These are phyloP conservation scores for Lutjanus erythropterus DNA, from an alignment of 2,113 vertebrate species.

Conservation along the genomic window DNA sequence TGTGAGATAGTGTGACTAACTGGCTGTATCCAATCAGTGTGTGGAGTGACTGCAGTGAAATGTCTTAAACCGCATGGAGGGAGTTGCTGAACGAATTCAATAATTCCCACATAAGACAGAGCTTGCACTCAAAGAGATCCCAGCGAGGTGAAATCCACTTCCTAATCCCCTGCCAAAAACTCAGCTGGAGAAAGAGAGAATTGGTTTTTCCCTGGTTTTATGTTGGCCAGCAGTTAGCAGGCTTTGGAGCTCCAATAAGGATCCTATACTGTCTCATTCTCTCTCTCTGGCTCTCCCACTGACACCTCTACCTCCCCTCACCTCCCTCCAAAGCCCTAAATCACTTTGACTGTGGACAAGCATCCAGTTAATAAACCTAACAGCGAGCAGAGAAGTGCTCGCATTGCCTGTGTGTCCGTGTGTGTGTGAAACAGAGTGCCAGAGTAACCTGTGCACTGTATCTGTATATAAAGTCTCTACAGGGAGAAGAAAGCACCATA, in stretches of 20 bases:
- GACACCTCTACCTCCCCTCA: slow-evolving; percentile 24
- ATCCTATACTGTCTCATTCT: slow-evolving; percentile 21
- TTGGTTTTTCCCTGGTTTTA: slow-evolving; percentile 59
- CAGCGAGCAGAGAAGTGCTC: slow-evolving; percentile 35
- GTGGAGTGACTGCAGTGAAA: slow-evolving; percentile 54
- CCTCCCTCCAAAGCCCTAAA: slow-evolving; percentile 59
- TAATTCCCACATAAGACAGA: slow-evolving; percentile 71
- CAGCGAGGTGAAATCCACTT: slow-evolving; percentile 61
- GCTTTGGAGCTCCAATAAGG: slow-evolving; percentile 43
- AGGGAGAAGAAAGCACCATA: slow-evolving; percentile 6
- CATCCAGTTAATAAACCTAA: slow-evolving; percentile 68
- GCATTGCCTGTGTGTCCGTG: background rate
- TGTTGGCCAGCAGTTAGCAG: slow-evolving; percentile 42
- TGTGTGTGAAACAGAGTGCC: background rate
- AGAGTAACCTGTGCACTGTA: slow-evolving; percentile 42
- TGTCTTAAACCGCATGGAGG: slow-evolving; percentile 48
- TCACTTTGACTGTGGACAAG: slow-evolving; percentile 58
- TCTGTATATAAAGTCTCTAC: slow-evolving; percentile 21
- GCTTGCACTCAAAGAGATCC: slow-evolving; percentile 61
- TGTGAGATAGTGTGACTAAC: slow-evolving; percentile 68
- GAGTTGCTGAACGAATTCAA: slow-evolving; percentile 72
- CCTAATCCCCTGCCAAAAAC: slow-evolving; percentile 67
- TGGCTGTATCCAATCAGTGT: slow-evolving; percentile 61
- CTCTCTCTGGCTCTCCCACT: slow-evolving; percentile 9
- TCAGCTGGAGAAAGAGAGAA: slow-evolving; percentile 62